These are phyloP conservation scores for Calyptomena viridis DNA, from an alignment of 2,113 vertebrate species.

Conservation along the genomic window DNA sequence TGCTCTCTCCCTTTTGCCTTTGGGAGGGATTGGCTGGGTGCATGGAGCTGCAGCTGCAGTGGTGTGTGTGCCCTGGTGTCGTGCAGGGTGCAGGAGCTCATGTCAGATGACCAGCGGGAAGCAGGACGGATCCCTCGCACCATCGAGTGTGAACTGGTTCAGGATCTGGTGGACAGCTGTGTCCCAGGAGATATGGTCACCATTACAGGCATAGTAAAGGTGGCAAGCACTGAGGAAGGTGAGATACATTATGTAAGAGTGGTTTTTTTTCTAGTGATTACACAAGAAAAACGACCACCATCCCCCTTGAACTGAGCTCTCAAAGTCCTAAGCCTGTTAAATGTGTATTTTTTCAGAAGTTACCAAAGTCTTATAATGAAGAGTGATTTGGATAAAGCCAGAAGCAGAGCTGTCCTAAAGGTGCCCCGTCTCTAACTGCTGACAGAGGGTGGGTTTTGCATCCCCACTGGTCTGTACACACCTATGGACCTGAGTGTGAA, in stretches of 20 bases:
- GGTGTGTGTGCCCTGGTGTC: neutral
- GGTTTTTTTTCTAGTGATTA: neutral
- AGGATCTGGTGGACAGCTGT: conserved; percentile 95
- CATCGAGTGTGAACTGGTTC: conserved; percentile 91
- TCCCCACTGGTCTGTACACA: neutral
- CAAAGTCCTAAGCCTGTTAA: rapidly evolving
- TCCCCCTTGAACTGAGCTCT: neutral
- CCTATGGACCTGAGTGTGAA: neutral
- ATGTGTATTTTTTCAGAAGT: neutral
- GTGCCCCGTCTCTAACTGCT: neutral
- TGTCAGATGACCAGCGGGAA: conserved; percentile 90
- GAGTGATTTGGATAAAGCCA: neutral
- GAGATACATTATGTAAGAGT: neutral
- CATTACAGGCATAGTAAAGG: conserved; percentile 88
- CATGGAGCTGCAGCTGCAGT: neutral
- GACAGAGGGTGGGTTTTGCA: neutral
- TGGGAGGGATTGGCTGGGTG: neutral
- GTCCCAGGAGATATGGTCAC: conserved; percentile 94
- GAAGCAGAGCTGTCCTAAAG: neutral
- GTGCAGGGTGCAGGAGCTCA: conserved; percentile 90
- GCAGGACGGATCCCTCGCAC: conserved; percentile 93
- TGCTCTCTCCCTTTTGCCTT: neutral
- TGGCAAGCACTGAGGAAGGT: conserved; percentile 89
- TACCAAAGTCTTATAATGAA: neutral
- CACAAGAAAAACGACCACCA: neutral